Conservation (phyloP, 2,888 invertebrate genomes). For the Microctonus brassicae region DNA sequence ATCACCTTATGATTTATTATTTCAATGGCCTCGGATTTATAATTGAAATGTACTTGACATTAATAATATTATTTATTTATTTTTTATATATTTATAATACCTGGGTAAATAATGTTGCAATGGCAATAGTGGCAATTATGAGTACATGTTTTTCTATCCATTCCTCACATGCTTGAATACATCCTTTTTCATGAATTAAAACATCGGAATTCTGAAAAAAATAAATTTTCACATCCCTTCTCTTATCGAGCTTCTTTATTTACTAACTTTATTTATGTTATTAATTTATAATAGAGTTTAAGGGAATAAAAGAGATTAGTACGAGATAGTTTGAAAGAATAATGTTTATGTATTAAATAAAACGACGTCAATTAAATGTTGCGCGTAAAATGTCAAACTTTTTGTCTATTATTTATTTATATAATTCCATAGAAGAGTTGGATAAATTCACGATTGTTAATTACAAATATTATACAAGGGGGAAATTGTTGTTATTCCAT, state of each 20-base stretch:
- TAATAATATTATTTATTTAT: no score
- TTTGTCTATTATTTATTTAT: no score
- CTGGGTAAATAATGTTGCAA: conserved; percentile 94
- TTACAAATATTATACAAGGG: conserved; percentile 45
- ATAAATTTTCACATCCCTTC: conserved; percentile 54
- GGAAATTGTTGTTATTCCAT: conserved; percentile 27
- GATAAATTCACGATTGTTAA: conserved; percentile 46
- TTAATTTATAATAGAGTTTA: conserved; percentile 36
- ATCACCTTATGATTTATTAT: background rate
- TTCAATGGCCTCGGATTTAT: background rate
- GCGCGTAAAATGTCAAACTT: background rate
- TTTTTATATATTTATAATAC: conserved; percentile 70
- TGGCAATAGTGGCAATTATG: conserved; percentile 89
- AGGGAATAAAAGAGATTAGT: conserved; percentile 36
- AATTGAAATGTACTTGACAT: background rate
- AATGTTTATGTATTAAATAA: conserved; percentile 16
- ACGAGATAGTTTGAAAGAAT: conserved; percentile 17
- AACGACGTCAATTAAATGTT: conserved; percentile 4
- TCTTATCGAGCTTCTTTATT: conserved; percentile 47
- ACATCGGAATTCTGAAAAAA: conserved; percentile 79
- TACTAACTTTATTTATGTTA: background rate
- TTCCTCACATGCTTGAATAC: conserved; percentile 92
- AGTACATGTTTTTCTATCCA: conserved; percentile 97
- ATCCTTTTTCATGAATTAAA: conserved; percentile 92
- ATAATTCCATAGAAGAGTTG: background rate